A percentile compares a stretch with the other conserved stretches of the same genome.
phyloP scores from a whole-genome alignment of 2,113 vertebrate species.

The Esox niger region DNA sequence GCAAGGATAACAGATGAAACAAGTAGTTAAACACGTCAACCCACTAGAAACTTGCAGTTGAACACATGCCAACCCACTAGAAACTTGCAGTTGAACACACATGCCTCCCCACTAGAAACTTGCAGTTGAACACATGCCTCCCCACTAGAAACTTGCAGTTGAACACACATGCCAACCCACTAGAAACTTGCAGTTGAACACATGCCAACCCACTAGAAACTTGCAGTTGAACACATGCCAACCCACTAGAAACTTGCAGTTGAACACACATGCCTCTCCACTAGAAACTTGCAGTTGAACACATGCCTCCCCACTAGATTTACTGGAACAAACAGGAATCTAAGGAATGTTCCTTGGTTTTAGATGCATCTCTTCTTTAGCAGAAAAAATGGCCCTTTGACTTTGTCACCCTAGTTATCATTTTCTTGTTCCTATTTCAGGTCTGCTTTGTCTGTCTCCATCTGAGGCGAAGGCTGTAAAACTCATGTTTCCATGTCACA shows the following conservation, averaged over 20 bases:
- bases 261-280: too few species aligned
- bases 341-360: constrained; percentile 49
- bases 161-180: constrained; percentile 31
- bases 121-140: constrained; percentile 23
- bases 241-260: constrained; percentile 4
- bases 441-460: constrained; percentile 12
- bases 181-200: constrained; percentile 20
- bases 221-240: constrained; percentile 22
- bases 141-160: background rate
- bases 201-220: constrained; percentile 6
- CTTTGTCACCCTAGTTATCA: constrained; percentile 34
- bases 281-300: constrained; percentile 16
- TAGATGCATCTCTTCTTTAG: constrained; percentile 24
- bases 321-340: constrained; percentile 57
- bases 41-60: background rate
- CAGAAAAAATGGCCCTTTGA: constrained; percentile 15
- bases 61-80: constrained; percentile 24
- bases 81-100: constrained; percentile 28
- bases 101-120: constrained; percentile 5
- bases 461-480: constrained; percentile 36
- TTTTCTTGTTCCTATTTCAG: constrained; percentile 1
- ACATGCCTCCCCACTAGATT: constrained; percentile 25
- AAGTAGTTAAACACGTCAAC: too few species aligned
- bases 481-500: constrained; percentile 52
- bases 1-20: constrained; percentile 29